These are phyloP conservation scores for Apoderus coryli DNA, from an alignment of 2,888 invertebrate genomes.

Conservation along the genomic window DNA sequence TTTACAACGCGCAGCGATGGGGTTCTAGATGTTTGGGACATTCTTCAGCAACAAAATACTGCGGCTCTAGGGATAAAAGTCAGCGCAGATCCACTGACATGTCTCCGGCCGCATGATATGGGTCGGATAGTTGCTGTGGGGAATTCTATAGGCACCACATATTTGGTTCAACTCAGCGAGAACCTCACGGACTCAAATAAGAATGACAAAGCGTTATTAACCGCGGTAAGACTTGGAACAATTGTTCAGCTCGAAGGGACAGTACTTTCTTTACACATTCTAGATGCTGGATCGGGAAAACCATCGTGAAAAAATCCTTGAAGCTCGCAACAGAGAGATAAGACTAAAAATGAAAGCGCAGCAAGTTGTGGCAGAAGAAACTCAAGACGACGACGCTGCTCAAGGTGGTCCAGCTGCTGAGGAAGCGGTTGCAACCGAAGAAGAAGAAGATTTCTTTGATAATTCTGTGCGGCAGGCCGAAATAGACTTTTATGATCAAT, in stretches of 20 bases:
- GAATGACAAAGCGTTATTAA: constrained; percentile 62
- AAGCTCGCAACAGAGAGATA: constrained; percentile 71
- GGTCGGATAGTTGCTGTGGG: constrained; percentile 64
- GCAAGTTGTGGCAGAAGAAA: constrained; percentile 12
- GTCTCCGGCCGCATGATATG: constrained; percentile 53
- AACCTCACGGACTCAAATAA: constrained; percentile 56
- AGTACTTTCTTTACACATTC: constrained; percentile 10
- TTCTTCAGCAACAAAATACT: constrained; percentile 68
- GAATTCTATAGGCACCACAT: constrained; percentile 60
- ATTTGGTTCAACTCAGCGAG: constrained; percentile 63
- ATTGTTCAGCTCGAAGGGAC: too few species aligned
- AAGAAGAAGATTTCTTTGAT: constrained; percentile 19
- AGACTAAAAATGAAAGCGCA: constrained; percentile 26
- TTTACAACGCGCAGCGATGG: constrained; percentile 78
- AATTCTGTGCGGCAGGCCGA: constrained; percentile 23
- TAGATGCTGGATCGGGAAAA: constrained; percentile 71
- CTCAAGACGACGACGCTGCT: constrained; percentile 17
- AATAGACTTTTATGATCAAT: constrained; percentile 24
- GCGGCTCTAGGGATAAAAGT: constrained; percentile 65
- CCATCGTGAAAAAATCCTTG: constrained; percentile 78
- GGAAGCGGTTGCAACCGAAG: too few species aligned
- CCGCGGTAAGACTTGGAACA: constrained; percentile 61
- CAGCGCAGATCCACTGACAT: constrained; percentile 50
- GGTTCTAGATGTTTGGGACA: constrained; percentile 79
- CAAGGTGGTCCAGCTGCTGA: constrained; percentile 12